Evolutionary conservation across 2,113 vertebrate species (phyloP).

Genomic region (Plectropomus leopardus): DNA sequence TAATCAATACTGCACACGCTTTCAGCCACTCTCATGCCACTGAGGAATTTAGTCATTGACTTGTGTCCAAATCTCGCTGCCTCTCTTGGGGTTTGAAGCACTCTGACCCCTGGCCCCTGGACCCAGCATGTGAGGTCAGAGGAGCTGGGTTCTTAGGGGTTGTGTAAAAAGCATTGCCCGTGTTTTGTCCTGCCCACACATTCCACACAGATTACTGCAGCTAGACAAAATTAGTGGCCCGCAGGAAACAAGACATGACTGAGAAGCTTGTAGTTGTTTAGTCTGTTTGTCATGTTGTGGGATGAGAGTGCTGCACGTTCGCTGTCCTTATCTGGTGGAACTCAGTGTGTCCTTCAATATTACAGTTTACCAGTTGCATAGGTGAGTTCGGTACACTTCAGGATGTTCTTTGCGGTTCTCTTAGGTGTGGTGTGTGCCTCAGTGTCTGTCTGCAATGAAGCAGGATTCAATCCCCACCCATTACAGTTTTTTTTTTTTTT

Average conservation of each 20-base stretch:
- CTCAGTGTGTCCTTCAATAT: background rate
- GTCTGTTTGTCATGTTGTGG: background rate
- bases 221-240: constrained; percentile 41
- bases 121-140: constrained; percentile 40
- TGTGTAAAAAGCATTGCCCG: constrained; percentile 46
- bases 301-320: background rate
- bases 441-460: background rate
- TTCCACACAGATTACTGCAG: constrained; percentile 68
- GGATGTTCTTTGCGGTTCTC: no score
- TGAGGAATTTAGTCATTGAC: background rate
- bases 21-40: background rate
- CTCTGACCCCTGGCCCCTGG: constrained; percentile 40
- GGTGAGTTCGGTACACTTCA: no score
- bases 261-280: constrained; percentile 10
- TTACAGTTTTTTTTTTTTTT: no score
- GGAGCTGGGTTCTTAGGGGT: constrained; percentile 42
- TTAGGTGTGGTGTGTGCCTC: no score
- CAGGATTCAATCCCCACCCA: no score
- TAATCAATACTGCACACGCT: constrained; percentile 11
- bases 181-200: constrained; percentile 57
- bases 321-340: background rate
- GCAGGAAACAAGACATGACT: constrained; percentile 40
- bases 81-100: constrained; percentile 1
- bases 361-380: background rate
- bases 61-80: background rate